These are phyloP conservation scores for Rana temporaria DNA, from an alignment of 2,113 vertebrate species.

Conservation along the genomic window DNA sequence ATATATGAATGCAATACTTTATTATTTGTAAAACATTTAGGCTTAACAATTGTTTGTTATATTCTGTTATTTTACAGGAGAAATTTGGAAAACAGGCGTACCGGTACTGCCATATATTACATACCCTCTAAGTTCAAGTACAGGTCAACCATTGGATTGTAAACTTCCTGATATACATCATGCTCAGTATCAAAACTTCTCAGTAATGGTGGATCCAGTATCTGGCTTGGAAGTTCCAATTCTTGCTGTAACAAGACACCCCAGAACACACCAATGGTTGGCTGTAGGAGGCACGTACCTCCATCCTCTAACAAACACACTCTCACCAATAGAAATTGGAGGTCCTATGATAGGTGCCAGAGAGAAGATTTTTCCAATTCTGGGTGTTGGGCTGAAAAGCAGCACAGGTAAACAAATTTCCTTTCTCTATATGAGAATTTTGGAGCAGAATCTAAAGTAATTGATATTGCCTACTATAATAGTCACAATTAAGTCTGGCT, in stretches of 20 bases:
- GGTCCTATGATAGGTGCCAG: constrained; percentile 79
- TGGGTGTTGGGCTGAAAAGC: constrained; percentile 78
- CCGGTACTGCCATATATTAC: constrained; percentile 82
- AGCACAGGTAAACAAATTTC: constrained; percentile 73
- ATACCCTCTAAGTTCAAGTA: constrained; percentile 73
- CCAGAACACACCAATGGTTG: constrained; percentile 77
- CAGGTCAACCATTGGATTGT: constrained; percentile 68
- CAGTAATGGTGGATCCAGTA: constrained; percentile 79
- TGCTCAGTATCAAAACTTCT: constrained; percentile 69
- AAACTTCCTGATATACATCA: constrained; percentile 72
- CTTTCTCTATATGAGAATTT: no score
- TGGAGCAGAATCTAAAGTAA: no score
- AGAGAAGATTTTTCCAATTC: constrained; percentile 76
- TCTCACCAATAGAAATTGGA: constrained; percentile 82
- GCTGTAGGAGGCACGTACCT: constrained; percentile 79
- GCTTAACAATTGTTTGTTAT: background rate
- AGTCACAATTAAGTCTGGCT: no score
- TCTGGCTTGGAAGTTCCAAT: constrained; percentile 84
- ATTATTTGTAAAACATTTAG: background rate
- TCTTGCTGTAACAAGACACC: constrained; percentile 85
- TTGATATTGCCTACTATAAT: no score
- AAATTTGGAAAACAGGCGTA: constrained; percentile 68
- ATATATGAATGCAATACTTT: background rate
- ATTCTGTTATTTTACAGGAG: constrained; percentile 65
- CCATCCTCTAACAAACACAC: constrained; percentile 80